A percentile compares a stretch with the other conserved stretches of the same genome.
Conservation (phyloP, 2,888 invertebrate genomes). For the Andrena dorsata region DNA sequence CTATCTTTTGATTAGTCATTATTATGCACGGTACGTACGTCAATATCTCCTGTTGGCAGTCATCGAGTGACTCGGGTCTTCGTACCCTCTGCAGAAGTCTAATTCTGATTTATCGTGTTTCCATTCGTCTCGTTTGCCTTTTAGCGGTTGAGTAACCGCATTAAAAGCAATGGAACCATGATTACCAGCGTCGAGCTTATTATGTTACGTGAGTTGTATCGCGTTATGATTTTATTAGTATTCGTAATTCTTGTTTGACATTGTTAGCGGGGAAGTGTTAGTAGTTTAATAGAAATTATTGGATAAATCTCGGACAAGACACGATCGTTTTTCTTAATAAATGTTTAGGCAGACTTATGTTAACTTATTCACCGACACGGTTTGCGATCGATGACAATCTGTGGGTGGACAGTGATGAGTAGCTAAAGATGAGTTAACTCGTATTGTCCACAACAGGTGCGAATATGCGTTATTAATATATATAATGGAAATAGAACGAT, state of each 20-base stretch:
- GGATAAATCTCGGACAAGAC: too few species aligned
- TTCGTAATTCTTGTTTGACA: too few species aligned
- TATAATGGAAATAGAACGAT: too few species aligned
- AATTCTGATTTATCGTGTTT: constrained; percentile 39
- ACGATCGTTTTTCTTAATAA: too few species aligned
- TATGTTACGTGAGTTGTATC: background rate
- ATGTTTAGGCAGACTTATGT: too few species aligned
- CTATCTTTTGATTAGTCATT: constrained; percentile 51
- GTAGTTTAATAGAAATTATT: too few species aligned
- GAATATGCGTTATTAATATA: too few species aligned
- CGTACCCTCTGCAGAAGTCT: constrained; percentile 22
- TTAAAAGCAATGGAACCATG: background rate
- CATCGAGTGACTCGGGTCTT: constrained; percentile 54
- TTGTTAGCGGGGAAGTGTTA: too few species aligned
- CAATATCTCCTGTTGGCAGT: constrained; percentile 57
- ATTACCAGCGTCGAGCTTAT: background rate
- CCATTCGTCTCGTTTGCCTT: constrained; percentile 2
- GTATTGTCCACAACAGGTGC: too few species aligned
- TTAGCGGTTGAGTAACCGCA: background rate
- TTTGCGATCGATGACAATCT: too few species aligned
- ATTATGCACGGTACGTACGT: constrained; percentile 62
- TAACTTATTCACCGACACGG: background rate
- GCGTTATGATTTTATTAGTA: background rate
- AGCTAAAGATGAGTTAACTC: too few species aligned
- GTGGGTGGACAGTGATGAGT: too few species aligned